Percentiles rank a stretch among this genome's conserved stretches.
Evolutionary conservation across 2,797 vertebrate genomes (phyloP).

Genomic region (Mormyrus proboscirostris): DNA sequence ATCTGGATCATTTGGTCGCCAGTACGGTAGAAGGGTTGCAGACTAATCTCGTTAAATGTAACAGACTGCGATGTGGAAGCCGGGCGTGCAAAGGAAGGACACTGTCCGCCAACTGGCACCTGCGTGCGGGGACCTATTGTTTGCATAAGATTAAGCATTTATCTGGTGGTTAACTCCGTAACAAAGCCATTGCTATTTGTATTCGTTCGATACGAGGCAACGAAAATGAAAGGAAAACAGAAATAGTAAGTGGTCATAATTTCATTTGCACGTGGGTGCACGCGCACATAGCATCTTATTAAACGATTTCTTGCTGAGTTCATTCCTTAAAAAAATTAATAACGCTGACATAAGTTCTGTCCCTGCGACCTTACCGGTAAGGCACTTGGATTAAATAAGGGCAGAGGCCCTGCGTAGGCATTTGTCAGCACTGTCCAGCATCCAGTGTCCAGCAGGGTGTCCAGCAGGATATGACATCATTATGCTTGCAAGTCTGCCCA

Average conservation of each 20-base stretch:
- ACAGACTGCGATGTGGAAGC: not conserved
- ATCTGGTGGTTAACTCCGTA: conserved; percentile 1
- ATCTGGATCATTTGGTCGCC: not conserved
- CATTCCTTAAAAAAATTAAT: not conserved
- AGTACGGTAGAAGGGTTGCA: conserved; percentile 19
- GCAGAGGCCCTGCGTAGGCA: not conserved
- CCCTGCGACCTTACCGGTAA: not conserved
- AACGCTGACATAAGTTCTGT: not conserved
- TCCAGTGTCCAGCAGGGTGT: not conserved
- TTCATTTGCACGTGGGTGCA: not conserved
- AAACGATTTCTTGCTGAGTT: not conserved
- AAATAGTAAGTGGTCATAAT: not conserved
- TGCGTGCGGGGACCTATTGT: not conserved
- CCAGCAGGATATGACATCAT: not conserved
- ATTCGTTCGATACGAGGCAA: not conserved
- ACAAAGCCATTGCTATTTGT: not conserved
- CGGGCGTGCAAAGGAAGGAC: not conserved
- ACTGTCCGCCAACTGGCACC: conserved; percentile 4
- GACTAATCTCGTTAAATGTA: conserved; percentile 11
- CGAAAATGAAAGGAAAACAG: not conserved
- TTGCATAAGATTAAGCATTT: conserved; percentile 12
- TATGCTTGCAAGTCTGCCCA: not conserved
- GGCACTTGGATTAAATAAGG: not conserved
- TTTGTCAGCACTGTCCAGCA: not conserved
- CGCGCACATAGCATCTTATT: not conserved